A percentile compares a stretch with the other conserved stretches of the same genome.
These are phyloP conservation scores for Platycheirus albimanus DNA, from an alignment of 2,888 invertebrate species.

Conservation along the genomic window DNA sequence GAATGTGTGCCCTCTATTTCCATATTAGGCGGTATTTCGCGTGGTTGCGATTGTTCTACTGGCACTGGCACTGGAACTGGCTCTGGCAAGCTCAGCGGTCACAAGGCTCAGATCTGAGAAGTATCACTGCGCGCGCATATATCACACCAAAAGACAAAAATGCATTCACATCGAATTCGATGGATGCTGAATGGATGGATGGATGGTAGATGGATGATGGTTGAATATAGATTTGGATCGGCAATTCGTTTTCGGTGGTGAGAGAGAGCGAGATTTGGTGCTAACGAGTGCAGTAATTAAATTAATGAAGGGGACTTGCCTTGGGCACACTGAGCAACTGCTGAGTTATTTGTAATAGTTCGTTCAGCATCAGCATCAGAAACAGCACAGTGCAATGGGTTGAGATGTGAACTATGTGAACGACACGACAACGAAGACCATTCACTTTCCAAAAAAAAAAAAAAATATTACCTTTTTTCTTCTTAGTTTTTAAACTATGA, in stretches of 20 bases:
- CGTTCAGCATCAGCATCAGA: background rate
- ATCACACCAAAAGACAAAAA: constrained; percentile 64
- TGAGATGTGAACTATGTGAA: constrained; percentile 35
- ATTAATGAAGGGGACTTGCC: constrained; percentile 74
- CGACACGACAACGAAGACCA: constrained; percentile 32
- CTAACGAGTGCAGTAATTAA: constrained; percentile 74
- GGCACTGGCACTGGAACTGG: too few species aligned
- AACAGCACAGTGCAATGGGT: constrained; percentile 22
- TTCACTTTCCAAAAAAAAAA: constrained; percentile 49
- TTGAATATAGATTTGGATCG: constrained; percentile 69
- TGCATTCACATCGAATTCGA: constrained; percentile 63
- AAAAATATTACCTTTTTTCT: background rate
- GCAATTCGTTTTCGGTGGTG: constrained; percentile 67
- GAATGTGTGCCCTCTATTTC: constrained; percentile 75
- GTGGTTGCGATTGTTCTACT: constrained; percentile 68
- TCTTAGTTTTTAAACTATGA: background rate
- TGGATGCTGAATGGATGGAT: constrained; percentile 47
- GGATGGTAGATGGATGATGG: constrained; percentile 52
- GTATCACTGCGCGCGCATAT: constrained; percentile 59
- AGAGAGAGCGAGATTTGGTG: constrained; percentile 60
- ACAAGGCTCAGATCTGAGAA: constrained; percentile 35
- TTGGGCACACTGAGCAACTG: constrained; percentile 43
- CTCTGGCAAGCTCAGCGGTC: constrained; percentile 41
- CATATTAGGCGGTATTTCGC: constrained; percentile 70
- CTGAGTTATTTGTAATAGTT: constrained; percentile 46